phyloP scores from a whole-genome alignment of 2,113 vertebrate genomes.

The Manacus vitellinus region DNA sequence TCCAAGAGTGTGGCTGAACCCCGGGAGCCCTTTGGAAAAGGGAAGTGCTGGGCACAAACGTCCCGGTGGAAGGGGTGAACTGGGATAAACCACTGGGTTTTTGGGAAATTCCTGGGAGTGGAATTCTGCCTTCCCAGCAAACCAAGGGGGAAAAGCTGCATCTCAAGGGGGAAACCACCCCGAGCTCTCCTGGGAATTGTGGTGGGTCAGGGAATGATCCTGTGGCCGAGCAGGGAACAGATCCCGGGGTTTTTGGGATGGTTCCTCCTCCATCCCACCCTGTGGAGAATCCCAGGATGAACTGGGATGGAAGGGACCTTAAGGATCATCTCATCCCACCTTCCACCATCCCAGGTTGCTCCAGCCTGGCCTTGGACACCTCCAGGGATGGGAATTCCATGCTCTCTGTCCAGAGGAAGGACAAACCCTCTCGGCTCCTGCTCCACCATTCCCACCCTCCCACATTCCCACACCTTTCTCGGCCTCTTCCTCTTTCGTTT shows the following conservation, averaged over 20 bases:
- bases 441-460: not conserved
- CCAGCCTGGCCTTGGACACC: not conserved
- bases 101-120: not conserved
- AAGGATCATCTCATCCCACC: not conserved
- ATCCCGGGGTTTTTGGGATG: too few relatives aligned
- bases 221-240: too few relatives aligned
- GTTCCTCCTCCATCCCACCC: too few relatives aligned
- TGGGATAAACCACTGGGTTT: fast-evolving
- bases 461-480: not conserved
- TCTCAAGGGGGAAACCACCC: too few relatives aligned
- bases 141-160: too few relatives aligned
- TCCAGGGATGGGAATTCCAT: not conserved
- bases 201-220: too few relatives aligned
- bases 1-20: not conserved
- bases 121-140: not conserved
- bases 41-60: not conserved
- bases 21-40: not conserved
- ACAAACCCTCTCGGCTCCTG: fast-evolving
- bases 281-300: fast-evolving
- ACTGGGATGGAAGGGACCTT: not conserved
- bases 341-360: not conserved
- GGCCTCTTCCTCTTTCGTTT: not conserved
- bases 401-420: not conserved
- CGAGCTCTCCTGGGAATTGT: too few relatives aligned
- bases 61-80: not conserved